These are phyloP conservation scores for Phortica magna DNA, from an alignment of 2,888 invertebrate genomes.

Conservation along the genomic window DNA sequence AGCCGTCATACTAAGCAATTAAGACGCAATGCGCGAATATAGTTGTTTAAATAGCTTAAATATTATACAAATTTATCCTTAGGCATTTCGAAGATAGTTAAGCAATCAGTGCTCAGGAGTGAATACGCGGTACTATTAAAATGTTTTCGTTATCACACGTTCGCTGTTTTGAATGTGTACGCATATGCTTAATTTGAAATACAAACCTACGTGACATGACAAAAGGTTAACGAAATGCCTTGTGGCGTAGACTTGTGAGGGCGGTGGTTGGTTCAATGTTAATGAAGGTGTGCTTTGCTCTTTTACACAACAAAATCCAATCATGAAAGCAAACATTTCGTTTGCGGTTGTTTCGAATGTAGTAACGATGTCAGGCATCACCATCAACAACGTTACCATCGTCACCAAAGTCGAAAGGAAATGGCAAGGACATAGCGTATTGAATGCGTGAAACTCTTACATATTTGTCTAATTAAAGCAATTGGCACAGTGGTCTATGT, in stretches of 20 bases:
- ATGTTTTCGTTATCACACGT: not conserved
- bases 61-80: no score
- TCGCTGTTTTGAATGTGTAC: not conserved
- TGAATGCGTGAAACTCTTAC: not conserved
- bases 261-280: not conserved
- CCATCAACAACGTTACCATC: not conserved
- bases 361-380: not conserved
- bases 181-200: not conserved
- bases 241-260: not conserved
- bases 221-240: not conserved
- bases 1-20: not conserved
- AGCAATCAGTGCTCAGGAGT: no score
- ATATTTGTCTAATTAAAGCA: constrained; percentile 20
- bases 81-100: no score
- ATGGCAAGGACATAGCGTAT: not conserved
- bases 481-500: not conserved
- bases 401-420: not conserved
- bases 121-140: not conserved
- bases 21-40: not conserved
- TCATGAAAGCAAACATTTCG: constrained; percentile 30
- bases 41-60: not conserved
- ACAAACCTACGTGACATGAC: not conserved
- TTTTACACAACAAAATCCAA: constrained; percentile 18
- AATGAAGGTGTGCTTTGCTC: constrained; percentile 11
- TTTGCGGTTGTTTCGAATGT: constrained; percentile 17